Evolutionary conservation across 2,113 vertebrate species (phyloP).

Genomic region (Delphinapterus leucas): DNA sequence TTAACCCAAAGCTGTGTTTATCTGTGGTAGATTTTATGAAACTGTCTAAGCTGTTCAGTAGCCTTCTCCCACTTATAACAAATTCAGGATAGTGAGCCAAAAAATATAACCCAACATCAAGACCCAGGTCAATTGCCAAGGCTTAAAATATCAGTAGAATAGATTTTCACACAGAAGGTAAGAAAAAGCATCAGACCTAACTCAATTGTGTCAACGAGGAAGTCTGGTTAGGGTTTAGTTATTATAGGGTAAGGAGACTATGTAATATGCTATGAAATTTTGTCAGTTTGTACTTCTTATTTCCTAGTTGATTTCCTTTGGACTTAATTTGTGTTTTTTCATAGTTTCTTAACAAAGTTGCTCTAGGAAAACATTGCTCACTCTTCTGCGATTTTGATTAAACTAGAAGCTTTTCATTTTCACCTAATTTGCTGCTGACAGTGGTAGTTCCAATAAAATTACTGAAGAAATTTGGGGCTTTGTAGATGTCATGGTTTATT

Average conservation of each 20-base stretch:
- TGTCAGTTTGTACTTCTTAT: neutral
- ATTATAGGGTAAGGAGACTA: neutral
- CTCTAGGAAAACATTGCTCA: neutral
- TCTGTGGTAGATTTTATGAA: neutral
- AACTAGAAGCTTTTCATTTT: neutral
- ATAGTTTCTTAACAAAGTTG: neutral
- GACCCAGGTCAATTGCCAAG: neutral
- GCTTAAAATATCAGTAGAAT: neutral
- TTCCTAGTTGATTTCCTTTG: neutral
- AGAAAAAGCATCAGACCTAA: neutral
- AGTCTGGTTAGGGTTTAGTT: neutral
- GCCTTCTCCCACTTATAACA: neutral
- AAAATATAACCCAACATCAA: neutral
- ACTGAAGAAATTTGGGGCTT: neutral
- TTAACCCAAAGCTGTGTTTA: neutral
- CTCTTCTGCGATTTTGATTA: neutral
- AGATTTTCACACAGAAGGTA: neutral
- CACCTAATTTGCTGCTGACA: neutral
- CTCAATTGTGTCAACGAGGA: neutral
- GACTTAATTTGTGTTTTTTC: neutral
- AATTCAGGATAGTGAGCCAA: neutral
- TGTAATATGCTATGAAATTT: neutral
- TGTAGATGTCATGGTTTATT: neutral
- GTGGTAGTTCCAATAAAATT: neutral
- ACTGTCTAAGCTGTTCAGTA: neutral